Conservation (phyloP, 2,797 vertebrate genomes). For the Chaetophractus vellerosus region DNA sequence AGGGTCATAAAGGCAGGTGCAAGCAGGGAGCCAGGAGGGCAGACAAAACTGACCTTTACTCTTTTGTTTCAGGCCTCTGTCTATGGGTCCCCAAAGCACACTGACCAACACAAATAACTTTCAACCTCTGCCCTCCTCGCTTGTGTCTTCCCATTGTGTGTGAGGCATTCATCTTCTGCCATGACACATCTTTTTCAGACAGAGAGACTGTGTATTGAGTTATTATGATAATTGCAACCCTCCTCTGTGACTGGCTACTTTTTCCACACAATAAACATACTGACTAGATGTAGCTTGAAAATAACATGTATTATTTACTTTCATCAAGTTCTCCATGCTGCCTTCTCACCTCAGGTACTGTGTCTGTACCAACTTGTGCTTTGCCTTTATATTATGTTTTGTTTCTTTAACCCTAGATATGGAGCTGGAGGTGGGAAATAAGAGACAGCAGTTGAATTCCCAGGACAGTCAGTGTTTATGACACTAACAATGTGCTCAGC, state of each 20-base stretch:
- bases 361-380: neutral
- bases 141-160: slow-evolving; percentile 72
- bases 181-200: slow-evolving; percentile 72
- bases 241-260: slow-evolving; percentile 57
- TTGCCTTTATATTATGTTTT: neutral
- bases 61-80: slow-evolving; percentile 77
- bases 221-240: slow-evolving; percentile 35
- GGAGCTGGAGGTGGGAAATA: neutral
- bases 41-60: slow-evolving; percentile 80
- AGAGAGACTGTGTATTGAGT: slow-evolving; percentile 58
- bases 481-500: neutral
- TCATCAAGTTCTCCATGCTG: neutral
- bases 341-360: neutral
- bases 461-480: neutral
- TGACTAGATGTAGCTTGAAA: slow-evolving; percentile 1
- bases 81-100: slow-evolving; percentile 67
- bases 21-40: slow-evolving; percentile 16
- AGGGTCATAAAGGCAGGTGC: slow-evolving; percentile 79
- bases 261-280: slow-evolving; percentile 43
- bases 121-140: slow-evolving; percentile 81
- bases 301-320: neutral
- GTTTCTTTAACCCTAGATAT: neutral
- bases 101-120: slow-evolving; percentile 84
- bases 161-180: slow-evolving; percentile 75
- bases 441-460: neutral